These are phyloP conservation scores for Phortica magna DNA, from an alignment of 2,888 invertebrate species.

Conservation along the genomic window DNA sequence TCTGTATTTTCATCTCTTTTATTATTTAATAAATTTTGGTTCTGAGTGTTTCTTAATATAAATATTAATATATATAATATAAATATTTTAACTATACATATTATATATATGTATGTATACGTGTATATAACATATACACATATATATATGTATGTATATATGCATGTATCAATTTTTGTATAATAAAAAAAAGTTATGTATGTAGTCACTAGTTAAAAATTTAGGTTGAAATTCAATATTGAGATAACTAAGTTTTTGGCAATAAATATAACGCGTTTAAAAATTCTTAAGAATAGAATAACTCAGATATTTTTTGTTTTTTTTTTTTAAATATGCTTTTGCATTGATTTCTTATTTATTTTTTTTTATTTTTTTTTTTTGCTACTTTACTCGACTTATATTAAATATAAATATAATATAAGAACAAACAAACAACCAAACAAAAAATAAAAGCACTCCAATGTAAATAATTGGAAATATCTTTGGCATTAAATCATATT, in stretches of 20 bases:
- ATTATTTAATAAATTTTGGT: slow-evolving; percentile 8
- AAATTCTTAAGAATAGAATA: slow-evolving; percentile 28
- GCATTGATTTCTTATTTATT: background rate
- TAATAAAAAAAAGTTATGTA: slow-evolving; percentile 46
- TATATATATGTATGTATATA: slow-evolving; percentile 7
- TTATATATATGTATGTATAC: background rate
- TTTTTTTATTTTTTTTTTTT: slow-evolving; percentile 14
- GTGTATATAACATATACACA: background rate
- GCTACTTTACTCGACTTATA: background rate
- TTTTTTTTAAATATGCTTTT: slow-evolving; percentile 2
- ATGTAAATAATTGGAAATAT: slow-evolving; percentile 10
- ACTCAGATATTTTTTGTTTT: slow-evolving; percentile 11
- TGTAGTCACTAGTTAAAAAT: slow-evolving; percentile 68
- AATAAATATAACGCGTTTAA: slow-evolving; percentile 26
- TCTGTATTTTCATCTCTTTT: background rate
- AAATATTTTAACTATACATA: slow-evolving; percentile 29
- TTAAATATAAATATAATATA: slow-evolving; percentile 8
- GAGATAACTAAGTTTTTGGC: slow-evolving; percentile 62
- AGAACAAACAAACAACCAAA: background rate
- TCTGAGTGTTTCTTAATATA: slow-evolving; percentile 15
- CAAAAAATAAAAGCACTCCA: background rate
- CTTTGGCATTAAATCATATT: slow-evolving; percentile 29
- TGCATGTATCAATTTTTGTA: slow-evolving; percentile 18
- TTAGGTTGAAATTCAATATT: slow-evolving; percentile 63
- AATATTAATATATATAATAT: slow-evolving; percentile 6